These are phyloP conservation scores for Eustalomyia histrio DNA, from an alignment of 2,888 invertebrate species.

Conservation along the genomic window DNA sequence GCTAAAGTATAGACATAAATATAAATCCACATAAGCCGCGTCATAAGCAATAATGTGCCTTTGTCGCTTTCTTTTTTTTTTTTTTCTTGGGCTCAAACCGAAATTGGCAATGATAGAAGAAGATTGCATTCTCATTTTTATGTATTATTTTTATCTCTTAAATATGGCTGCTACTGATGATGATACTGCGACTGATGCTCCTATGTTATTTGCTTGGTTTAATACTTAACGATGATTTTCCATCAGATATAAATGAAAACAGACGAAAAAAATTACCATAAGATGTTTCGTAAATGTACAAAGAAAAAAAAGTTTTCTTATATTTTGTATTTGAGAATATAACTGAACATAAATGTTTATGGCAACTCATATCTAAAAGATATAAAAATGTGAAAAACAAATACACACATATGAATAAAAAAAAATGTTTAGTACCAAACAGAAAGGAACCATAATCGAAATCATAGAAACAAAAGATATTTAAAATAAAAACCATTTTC, in stretches of 20 bases:
- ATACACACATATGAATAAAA: constrained; percentile 9
- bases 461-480: constrained; percentile 38
- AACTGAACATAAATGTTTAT: constrained; percentile 69
- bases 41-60: constrained; percentile 70
- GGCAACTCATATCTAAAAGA: constrained; percentile 76
- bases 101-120: neutral
- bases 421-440: neutral
- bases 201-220: constrained; percentile 39
- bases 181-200: constrained; percentile 27
- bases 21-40: constrained; percentile 74
- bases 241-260: constrained; percentile 51
- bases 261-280: constrained; percentile 33
- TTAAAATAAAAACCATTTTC: constrained; percentile 38
- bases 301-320: constrained; percentile 42
- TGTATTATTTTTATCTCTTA: constrained; percentile 68
- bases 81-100: neutral
- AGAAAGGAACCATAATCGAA: constrained; percentile 35
- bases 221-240: constrained; percentile 42
- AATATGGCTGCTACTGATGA: constrained; percentile 68
- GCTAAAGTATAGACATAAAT: constrained; percentile 56
- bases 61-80: constrained; percentile 9
- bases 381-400: constrained; percentile 68
- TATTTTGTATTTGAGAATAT: constrained; percentile 37
- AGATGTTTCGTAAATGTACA: constrained; percentile 22
- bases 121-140: constrained; percentile 53